Conservation (phyloP, 2,888 invertebrate species). For the Isoperla grammatica region DNA sequence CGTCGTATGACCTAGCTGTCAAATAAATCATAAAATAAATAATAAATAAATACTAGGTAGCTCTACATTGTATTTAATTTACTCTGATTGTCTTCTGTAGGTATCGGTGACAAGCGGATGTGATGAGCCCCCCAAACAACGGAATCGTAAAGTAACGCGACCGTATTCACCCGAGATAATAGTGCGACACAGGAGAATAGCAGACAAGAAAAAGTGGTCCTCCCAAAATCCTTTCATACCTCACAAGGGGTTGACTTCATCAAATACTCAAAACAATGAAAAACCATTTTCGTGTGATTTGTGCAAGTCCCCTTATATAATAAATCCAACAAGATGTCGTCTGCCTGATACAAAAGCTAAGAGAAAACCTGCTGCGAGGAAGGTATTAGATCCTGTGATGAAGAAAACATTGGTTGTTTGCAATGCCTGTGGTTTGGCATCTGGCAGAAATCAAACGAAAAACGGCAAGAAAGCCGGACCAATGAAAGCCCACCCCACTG, state of each 20-base stretch:
- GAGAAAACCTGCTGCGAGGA: constrained; percentile 19
- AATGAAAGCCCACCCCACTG: not conserved
- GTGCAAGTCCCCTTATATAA: constrained; percentile 21
- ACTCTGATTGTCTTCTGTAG: too few species aligned
- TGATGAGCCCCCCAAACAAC: too few species aligned
- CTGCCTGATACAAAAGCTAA: not conserved
- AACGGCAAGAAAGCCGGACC: constrained; percentile 6
- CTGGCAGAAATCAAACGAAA: constrained; percentile 5
- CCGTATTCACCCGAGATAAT: constrained; percentile 18
- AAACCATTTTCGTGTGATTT: constrained; percentile 21
- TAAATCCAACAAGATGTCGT: constrained; percentile 17
- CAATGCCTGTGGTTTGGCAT: constrained; percentile 22
- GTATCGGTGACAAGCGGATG: too few species aligned
- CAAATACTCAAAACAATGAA: not conserved
- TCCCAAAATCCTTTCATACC: not conserved
- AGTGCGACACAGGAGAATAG: not conserved
- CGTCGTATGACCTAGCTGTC: too few species aligned
- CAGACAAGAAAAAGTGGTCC: constrained; percentile 9
- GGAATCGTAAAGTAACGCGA: constrained; percentile 15
- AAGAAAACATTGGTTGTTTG: constrained; percentile 19
- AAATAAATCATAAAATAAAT: too few species aligned
- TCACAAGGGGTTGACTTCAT: too few species aligned
- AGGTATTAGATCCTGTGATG: constrained; percentile 14
- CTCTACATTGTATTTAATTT: too few species aligned
- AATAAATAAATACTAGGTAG: too few species aligned